Evolutionary conservation across 1,140 invertebrate genomes (phyloP).

Genomic region (Drosophila asahinai): DNA sequence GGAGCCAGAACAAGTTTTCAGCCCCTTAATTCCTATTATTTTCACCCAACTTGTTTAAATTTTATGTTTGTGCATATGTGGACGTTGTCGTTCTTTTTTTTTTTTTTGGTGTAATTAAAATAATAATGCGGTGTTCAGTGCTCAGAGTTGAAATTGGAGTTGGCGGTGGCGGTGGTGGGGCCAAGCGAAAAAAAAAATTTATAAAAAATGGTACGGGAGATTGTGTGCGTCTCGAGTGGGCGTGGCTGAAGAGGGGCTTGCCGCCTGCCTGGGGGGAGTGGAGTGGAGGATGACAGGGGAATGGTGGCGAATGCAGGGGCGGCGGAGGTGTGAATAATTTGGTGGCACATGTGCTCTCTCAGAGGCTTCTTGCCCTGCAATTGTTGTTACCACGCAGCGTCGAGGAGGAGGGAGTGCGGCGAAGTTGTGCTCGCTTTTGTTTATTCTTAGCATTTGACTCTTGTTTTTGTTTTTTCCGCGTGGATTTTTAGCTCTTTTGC

Average conservation of each 20-base stretch:
- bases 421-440: slow-evolving; percentile 40
- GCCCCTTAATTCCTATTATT: background rate
- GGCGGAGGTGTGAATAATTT: slow-evolving; percentile 71
- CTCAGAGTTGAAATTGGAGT: slow-evolving; percentile 44
- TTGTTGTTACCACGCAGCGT: slow-evolving; percentile 48
- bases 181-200: background rate
- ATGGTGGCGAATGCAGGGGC: background rate
- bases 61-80: slow-evolving; percentile 16
- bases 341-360: slow-evolving; percentile 63
- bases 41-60: slow-evolving; percentile 13
- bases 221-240: slow-evolving; percentile 67
- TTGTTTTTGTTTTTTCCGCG: slow-evolving; percentile 38
- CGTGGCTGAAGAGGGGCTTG: slow-evolving; percentile 29
- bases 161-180: slow-evolving; percentile 4
- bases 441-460: slow-evolving; percentile 55
- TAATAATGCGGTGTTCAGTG: slow-evolving; percentile 67
- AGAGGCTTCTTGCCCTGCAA: slow-evolving; percentile 48
- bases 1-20: background rate
- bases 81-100: slow-evolving; percentile 14
- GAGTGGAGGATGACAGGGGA: background rate
- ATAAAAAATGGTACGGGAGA: slow-evolving; percentile 3
- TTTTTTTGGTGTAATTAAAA: slow-evolving; percentile 76
- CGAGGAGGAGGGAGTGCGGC: background rate
- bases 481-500: slow-evolving; percentile 18
- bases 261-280: background rate